Base-by-base conservation (phyloP, 2,888 invertebrate species). In the Chymomyza amoena region DNA sequence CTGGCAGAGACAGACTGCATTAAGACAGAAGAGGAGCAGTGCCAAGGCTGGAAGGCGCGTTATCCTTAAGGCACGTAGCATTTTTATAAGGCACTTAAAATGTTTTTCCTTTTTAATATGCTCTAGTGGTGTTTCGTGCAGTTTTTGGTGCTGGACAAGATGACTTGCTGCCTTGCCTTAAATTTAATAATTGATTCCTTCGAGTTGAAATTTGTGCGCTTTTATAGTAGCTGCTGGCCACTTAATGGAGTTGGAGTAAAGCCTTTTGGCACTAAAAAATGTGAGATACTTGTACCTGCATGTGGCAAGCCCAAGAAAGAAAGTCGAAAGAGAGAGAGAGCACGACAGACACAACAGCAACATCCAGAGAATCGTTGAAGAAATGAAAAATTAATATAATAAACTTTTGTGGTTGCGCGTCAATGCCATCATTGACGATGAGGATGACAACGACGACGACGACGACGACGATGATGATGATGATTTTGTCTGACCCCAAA, bases 121-220 rank as follows among this genome's bases (percentile, higher is more conserved):
- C 15, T 60, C 61, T n/a, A 10, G 16, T n/a, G 10, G 36, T 61
- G 64, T 66, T 62, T 61, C 39, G 68, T 13, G 32, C 54, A 7
- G 16, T 28, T 65, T 70, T 67, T 70, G 68, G 16, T 51, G 68
- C 68, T 68, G 64, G 52, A 60, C 52, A 61, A 59, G 66, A 74
- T 66, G 75, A 78, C 74, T 76, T 78, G 62, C 66, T 68, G 72
- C 57, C 72, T 72, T 63, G 72, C 69, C 66, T 39, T 56, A 61
- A 65, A 66, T 75, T 81, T 64, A 62, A 72, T 81, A 82, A 86
- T 87, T 87, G 89, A 86, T 87, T 73, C 70, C 72, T 70, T 70
- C 66, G 63, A 50, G 54, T 69, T 61, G 15, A 61, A 32, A 36
- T 66, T 61, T 65, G 50, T n/a, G 68, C 66, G 72, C 79, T 88